These are phyloP conservation scores for Pseudomugil gertrudae DNA, from an alignment of 2,797 vertebrate genomes.

Conservation along the genomic window DNA sequence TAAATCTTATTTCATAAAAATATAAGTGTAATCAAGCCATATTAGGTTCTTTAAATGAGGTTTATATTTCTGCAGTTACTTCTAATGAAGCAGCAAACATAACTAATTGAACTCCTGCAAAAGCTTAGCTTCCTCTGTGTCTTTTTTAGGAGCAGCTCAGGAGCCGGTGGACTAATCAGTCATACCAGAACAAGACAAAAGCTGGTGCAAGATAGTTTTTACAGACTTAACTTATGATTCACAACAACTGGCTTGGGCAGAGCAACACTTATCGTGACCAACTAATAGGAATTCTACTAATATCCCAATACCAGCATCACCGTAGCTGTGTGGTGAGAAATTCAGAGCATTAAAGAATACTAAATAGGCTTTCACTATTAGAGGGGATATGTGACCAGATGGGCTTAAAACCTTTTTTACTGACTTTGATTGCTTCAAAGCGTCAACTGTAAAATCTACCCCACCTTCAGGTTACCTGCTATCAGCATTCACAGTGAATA, in stretches of 20 bases:
- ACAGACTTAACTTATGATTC: neutral
- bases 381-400: neutral
- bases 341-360: neutral
- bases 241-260: too few species aligned
- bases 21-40: neutral
- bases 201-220: neutral
- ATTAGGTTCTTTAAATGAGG: neutral
- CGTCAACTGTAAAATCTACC: neutral
- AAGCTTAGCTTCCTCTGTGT: neutral
- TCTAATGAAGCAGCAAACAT: neutral
- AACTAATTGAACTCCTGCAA: neutral
- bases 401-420: neutral
- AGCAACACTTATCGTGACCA: neutral
- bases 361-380: neutral
- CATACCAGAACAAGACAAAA: neutral
- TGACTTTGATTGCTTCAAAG: neutral
- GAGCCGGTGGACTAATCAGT: neutral
- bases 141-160: neutral
- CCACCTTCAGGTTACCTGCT: neutral
- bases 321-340: neutral
- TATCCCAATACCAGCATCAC: neutral
- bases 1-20: neutral
- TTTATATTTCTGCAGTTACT: neutral
- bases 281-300: neutral
- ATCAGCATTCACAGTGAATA: neutral